phyloP scores from a whole-genome alignment of 2,888 invertebrate species.

The Gnatocerus cornutus region DNA sequence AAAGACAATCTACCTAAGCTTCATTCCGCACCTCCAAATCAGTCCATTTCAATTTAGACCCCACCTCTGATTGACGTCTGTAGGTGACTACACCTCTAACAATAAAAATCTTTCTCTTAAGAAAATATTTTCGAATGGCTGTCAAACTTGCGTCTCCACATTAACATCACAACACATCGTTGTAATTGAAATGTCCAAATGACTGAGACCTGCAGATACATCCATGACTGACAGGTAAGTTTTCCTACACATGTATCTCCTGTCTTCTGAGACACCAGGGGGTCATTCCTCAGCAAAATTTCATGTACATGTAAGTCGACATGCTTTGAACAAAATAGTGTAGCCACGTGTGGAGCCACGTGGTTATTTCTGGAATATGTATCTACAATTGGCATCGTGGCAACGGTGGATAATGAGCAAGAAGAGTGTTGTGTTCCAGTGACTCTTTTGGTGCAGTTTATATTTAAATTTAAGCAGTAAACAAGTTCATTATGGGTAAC shows the following conservation, averaged over 20 bases:
- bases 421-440: conserved; percentile 5
- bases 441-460: conserved; percentile 30
- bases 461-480: conserved; percentile 41
- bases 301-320: background rate
- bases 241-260: conserved; percentile 43
- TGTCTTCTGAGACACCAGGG: conserved; percentile 24
- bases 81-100: conserved; percentile 1
- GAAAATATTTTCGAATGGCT: conserved; percentile 34
- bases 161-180: conserved; percentile 34
- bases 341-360: conserved; percentile 38
- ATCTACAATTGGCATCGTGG: conserved; percentile 1
- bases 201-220: conserved; percentile 13
- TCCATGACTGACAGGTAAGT: conserved; percentile 42
- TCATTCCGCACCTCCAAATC: no score
- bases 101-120: conserved; percentile 24
- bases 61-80: conserved; percentile 12
- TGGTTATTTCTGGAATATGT: conserved; percentile 30
- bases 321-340: conserved; percentile 18
- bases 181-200: conserved; percentile 46
- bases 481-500: conserved; percentile 42
- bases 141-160: conserved; percentile 22
- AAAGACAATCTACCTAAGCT: no score
- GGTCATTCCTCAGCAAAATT: background rate
- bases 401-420: conserved; percentile 5
- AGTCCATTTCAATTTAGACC: no score